Evolutionary conservation across 1,140 invertebrate genomes (phyloP), one percentile per base, ranked within the genome.

Genomic region (Hycleus phaleratus): DNA sequence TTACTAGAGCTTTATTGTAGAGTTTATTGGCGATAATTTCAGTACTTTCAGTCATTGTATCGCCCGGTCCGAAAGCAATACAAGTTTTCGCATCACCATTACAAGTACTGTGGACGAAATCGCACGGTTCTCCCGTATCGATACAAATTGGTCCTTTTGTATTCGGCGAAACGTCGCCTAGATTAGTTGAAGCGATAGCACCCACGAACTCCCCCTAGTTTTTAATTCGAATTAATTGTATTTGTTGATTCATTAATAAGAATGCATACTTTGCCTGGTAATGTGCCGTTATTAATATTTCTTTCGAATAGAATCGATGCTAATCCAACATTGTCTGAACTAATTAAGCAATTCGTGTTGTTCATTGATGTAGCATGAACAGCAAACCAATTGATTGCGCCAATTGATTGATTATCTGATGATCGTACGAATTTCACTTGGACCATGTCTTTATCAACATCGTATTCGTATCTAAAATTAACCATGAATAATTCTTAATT

Each of bases 301-400:
- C 87, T 80, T 71, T 97, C 94, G 65, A 95, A 87, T 6, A 93
- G 75, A 24, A 92, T 71, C 0, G 89, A 83, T 0, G 94, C 93
- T 58, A 88, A 91, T 0, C 94, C 94, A 44, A 95, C 88, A 71
- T 97, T 96, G 73, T 96, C 94, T 4, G 90, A 88, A 2, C 90
- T 92, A 4, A 96, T 80, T 4, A 95, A 78, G n/a, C 73, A 76
- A 71, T 96, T 97, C 9, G 91, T 93, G 65, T 95, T 95, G 73
- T 96, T 96, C 93, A 97, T 95, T 46, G 90, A 93, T 3, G 90
- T 93, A 0, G 89, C 86, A 70, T 97, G 94, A 2, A 96, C 91
- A 0, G 94, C 86, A 73, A 91, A 95, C 93, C 93, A 97, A 71
- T 90, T 93, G 58, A 92, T 84, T 3, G 82, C 83, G 0, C 90